Percentiles rank a stretch among this genome's conserved stretches.
phyloP scores from a whole-genome alignment of 30 jellyfish, hydroid and myxozoan genomes.

The Hydractinia symbiolongicarpus region DNA sequence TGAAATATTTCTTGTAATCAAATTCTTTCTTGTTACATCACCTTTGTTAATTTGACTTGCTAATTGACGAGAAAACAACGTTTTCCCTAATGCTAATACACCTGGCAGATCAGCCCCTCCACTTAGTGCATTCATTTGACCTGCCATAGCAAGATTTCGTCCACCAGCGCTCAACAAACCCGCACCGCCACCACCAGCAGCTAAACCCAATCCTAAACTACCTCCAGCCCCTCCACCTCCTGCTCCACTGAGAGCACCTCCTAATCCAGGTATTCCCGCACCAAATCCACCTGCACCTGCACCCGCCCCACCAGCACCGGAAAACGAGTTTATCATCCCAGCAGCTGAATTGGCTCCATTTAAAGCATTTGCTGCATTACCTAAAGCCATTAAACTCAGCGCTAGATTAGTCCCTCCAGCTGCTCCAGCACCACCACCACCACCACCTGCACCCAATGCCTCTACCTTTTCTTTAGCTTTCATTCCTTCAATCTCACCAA shows the following conservation, averaged over 20 bases:
- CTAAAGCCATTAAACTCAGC: not conserved
- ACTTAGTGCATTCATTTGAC: slow-evolving; percentile 30
- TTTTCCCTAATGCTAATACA: slow-evolving; percentile 19
- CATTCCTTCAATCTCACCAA: slow-evolving; percentile 86
- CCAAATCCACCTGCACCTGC: slow-evolving; percentile 37
- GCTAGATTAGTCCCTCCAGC: slow-evolving; percentile 23
- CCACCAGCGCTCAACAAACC: not conserved
- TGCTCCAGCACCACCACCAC: slow-evolving; percentile 44
- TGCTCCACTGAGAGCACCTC: slow-evolving; percentile 29
- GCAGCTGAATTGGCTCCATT: slow-evolving; percentile 21
- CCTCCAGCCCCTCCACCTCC: slow-evolving; percentile 48
- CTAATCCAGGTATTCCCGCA: slow-evolving; percentile 34
- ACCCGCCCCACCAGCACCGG: slow-evolving; percentile 26
- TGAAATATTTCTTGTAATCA: too few species aligned
- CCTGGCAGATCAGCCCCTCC: slow-evolving; percentile 35
- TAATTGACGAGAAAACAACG: not conserved
- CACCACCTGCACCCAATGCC: slow-evolving; percentile 27
- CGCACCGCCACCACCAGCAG: slow-evolving; percentile 49
- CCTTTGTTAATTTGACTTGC: not conserved
- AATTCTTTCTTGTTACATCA: too few species aligned
- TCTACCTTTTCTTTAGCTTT: slow-evolving; percentile 57
- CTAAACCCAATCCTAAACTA: slow-evolving; percentile 40
- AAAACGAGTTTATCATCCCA: slow-evolving; percentile 5
- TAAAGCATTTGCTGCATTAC: slow-evolving; percentile 11
- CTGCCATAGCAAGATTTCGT: slow-evolving; percentile 4